Evolutionary conservation across 64 coral and sea anemone species (phyloP), one percentile per base, ranked within the genome.

Genomic region (Montipora foliosa): DNA sequence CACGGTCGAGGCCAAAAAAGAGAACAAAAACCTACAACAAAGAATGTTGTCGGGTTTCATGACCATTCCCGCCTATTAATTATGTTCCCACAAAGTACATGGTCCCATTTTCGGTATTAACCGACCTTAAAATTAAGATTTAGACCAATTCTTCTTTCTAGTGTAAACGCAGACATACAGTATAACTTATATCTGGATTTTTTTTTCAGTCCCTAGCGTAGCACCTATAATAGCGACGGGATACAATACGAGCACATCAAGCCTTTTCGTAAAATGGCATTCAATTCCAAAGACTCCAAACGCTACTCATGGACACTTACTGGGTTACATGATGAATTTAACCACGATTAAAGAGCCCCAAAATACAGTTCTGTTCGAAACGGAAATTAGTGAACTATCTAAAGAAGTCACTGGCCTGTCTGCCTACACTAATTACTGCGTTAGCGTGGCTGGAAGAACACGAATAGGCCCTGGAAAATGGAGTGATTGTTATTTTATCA

Each of bases 161-260:
- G 37, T 37, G 2, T 37, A 37, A 2, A 37, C 1, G 37, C 1
- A 2, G 37, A 37, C 37, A 37, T 37, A 37, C 37, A 37, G 37
- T 37, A 37, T 57, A 11, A 8, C 53, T 4, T 37, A 0, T 47
- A 64, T 64, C 48, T 6, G 6, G 6, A 51, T 29, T 73, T 1
- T 66, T 66, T 76, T 16, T 44, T 60, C 16, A 92, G 79, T 74
- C 25, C 81, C 79, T 5, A 75, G 49, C 19, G 3, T 49, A 11
- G 67, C 90, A 60, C 90, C 90, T 15, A 21, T 11, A 0, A 92
- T 75, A n/a, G 62, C 44, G 10, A 19, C 5, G 3, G 90, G 79
- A 44, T 83, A 59, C 15, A 92, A 84, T 44, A 84, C 79, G 0
- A 92, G 90, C 4, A 84, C 90, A 29, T 83, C 79, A 13, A 61